phyloP scores from a whole-genome alignment of 2,888 invertebrate species.

The Mesorhabditis belari region DNA sequence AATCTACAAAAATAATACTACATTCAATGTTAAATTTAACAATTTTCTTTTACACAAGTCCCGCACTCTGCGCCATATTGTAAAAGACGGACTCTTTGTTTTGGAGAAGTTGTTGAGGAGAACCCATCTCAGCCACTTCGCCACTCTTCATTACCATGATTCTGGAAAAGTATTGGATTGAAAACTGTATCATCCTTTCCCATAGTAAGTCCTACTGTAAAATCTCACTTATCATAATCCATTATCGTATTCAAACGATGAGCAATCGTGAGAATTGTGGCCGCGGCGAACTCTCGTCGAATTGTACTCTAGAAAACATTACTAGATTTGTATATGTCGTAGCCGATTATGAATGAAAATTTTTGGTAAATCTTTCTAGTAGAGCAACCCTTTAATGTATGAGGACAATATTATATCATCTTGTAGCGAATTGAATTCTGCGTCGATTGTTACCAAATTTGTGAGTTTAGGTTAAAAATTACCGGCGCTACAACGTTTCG shows the following conservation, averaged over 20 bases:
- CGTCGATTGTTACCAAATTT: too few species aligned
- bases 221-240: slow-evolving; percentile 29
- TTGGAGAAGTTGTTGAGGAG: slow-evolving; percentile 28
- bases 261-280: slow-evolving; percentile 36
- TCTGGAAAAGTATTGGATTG: slow-evolving; percentile 8
- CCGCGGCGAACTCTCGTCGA: slow-evolving; percentile 26
- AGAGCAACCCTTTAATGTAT: too few species aligned
- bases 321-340: neutral
- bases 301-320: slow-evolving; percentile 21
- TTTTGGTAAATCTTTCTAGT: too few species aligned
- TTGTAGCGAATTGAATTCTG: too few species aligned
- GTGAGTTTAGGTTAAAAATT: too few species aligned
- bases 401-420: too few species aligned
- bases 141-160: slow-evolving; percentile 39
- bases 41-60: slow-evolving; percentile 19
- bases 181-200: neutral
- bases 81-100: slow-evolving; percentile 32
- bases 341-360: too few species aligned
- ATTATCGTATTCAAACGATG: slow-evolving; percentile 36
- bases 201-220: neutral
- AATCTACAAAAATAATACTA: neutral
- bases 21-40: neutral
- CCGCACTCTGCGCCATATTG: slow-evolving; percentile 32
- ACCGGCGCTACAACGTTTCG: too few species aligned
- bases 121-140: slow-evolving; percentile 27